These are phyloP conservation scores for Cynopterus brachyotis DNA, from an alignment of 2,113 vertebrate species.

Conservation along the genomic window DNA sequence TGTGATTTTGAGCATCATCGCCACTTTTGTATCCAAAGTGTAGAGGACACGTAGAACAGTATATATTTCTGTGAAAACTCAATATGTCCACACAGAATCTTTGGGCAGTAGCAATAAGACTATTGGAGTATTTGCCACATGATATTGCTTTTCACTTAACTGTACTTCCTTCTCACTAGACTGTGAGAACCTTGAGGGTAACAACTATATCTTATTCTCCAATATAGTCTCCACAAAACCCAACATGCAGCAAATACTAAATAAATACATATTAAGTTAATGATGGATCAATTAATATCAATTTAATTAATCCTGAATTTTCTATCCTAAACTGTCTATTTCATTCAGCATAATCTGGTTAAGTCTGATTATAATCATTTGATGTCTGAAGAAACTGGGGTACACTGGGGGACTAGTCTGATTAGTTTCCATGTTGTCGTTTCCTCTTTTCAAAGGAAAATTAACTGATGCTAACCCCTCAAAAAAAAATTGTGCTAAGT, in stretches of 20 bases:
- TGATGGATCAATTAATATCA: not conserved
- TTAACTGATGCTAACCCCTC: fast-evolving
- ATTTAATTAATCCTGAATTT: not conserved
- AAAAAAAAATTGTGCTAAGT: not conserved
- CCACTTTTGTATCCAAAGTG: not conserved
- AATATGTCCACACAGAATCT: fast-evolving
- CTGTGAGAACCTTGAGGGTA: not conserved
- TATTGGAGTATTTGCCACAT: not conserved
- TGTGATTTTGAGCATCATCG: not conserved
- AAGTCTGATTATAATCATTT: not conserved
- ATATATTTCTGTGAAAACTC: not conserved
- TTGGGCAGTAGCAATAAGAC: not conserved
- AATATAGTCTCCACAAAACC: not conserved
- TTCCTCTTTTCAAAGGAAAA: not conserved
- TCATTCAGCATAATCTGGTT: not conserved
- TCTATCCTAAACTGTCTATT: not conserved
- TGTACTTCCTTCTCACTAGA: not conserved
- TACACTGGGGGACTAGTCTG: not conserved
- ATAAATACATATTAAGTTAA: not conserved
- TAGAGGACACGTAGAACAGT: not conserved
- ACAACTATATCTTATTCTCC: not conserved
- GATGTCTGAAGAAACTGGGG: not conserved
- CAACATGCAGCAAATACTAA: not conserved
- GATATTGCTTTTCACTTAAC: not conserved
- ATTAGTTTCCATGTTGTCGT: not conserved